Conservation (phyloP, 2,113 vertebrate species). For the Syrmaticus mikado region DNA sequence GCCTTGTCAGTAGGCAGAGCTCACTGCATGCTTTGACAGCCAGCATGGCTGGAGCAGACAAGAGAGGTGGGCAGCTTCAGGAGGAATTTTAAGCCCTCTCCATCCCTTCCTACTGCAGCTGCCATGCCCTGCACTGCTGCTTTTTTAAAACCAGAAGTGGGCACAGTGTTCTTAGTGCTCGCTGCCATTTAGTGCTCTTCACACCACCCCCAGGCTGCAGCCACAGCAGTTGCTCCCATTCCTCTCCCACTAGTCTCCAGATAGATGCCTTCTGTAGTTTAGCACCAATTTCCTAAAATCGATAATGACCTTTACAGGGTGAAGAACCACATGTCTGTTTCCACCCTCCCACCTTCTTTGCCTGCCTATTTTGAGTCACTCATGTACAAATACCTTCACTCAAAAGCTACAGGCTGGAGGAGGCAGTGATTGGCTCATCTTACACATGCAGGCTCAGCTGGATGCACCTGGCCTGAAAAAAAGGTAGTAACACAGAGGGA, state of each 20-base stretch:
- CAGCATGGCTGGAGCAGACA: background rate
- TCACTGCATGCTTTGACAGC: background rate
- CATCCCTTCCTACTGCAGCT: constrained; percentile 8
- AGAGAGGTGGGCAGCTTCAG: background rate
- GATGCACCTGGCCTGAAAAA: background rate
- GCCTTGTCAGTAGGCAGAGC: background rate
- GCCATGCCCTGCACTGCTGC: constrained; percentile 7
- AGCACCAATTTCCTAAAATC: background rate
- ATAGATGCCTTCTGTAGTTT: background rate
- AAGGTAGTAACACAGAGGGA: background rate
- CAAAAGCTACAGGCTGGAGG: background rate
- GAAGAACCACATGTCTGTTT: background rate
- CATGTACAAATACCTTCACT: background rate
- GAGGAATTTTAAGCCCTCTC: background rate
- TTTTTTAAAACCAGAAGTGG: background rate
- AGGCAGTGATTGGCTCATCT: background rate
- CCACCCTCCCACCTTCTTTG: background rate
- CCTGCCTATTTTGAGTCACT: background rate
- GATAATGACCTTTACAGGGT: background rate
- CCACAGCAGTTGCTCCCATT: background rate
- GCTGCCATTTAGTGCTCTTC: background rate
- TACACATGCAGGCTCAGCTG: background rate
- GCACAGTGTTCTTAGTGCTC: background rate
- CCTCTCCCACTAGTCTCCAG: background rate
- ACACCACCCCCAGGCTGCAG: background rate